Evolutionary conservation across 2,113 vertebrate genomes (phyloP).

Genomic region (Papio anubis): DNA sequence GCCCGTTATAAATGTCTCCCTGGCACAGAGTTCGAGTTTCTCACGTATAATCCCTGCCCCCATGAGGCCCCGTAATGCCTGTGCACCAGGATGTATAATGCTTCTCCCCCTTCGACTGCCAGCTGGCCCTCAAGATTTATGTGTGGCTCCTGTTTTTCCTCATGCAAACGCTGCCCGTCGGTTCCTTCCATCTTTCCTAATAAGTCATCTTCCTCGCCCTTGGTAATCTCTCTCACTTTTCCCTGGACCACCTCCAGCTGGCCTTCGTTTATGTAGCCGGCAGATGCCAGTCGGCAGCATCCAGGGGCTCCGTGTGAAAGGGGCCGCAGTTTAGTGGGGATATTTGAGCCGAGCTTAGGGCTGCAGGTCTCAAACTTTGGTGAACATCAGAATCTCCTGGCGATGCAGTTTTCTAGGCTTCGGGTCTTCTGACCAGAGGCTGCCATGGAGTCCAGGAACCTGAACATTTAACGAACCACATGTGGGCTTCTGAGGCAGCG

Average conservation of each 20-base stretch:
- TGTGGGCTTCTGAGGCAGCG: neutral
- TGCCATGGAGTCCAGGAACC: neutral
- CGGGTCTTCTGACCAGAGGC: neutral
- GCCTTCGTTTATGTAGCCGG: neutral
- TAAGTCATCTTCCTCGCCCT: constrained; percentile 51
- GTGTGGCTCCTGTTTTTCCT: constrained; percentile 39
- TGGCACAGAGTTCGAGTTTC: neutral
- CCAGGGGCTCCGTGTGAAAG: neutral
- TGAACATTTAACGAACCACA: neutral
- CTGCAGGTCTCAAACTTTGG: neutral
- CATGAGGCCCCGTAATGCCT: neutral
- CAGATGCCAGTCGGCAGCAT: neutral
- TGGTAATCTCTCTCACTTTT: neutral
- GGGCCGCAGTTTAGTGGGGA: neutral
- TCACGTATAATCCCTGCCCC: neutral
- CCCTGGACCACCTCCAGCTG: neutral
- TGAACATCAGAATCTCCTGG: neutral
- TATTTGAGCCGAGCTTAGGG: neutral
- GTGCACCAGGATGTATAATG: neutral
- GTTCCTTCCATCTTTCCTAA: constrained; percentile 57
- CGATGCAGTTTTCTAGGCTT: neutral
- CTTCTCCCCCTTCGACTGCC: neutral
- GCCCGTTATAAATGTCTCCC: neutral
- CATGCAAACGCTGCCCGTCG: neutral
- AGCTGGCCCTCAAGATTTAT: constrained; percentile 10